phyloP scores from a whole-genome alignment of 2,797 vertebrate genomes.

The Sebastes steindachneri region DNA sequence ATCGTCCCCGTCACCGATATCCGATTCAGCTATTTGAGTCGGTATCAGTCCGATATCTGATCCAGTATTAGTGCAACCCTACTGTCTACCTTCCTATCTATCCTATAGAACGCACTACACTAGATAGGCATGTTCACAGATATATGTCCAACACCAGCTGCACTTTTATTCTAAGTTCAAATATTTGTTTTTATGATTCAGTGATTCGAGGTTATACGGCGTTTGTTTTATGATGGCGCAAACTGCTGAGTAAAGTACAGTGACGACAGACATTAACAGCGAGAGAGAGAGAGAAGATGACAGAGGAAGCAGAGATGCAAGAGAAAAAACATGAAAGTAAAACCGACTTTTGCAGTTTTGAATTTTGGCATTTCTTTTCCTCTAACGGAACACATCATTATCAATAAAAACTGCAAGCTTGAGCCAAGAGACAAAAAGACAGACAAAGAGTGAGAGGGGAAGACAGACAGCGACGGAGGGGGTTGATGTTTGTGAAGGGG shows the following conservation, averaged over 20 bases:
- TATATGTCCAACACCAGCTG: not conserved
- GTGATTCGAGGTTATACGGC: constrained; percentile 46
- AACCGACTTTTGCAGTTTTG: not conserved
- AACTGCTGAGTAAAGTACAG: constrained; percentile 33
- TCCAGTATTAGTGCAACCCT: too few species aligned
- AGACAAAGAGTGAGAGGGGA: constrained; percentile 8
- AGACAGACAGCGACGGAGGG: constrained; percentile 16
- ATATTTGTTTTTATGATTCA: constrained; percentile 68
- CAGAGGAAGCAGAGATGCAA: not conserved
- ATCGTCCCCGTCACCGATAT: accelerated
- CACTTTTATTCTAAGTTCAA: constrained; percentile 41
- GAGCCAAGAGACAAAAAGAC: not conserved
- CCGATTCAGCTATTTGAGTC: too few species aligned
- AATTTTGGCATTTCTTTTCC: not conserved
- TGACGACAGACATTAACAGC: not conserved
- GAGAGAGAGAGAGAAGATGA: not conserved
- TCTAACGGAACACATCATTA: not conserved
- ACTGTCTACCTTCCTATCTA: not conserved
- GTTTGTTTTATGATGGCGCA: constrained; percentile 52
- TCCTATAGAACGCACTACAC: not conserved
- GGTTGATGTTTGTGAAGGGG: constrained; percentile 49
- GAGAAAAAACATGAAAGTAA: not conserved
- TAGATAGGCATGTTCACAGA: not conserved
- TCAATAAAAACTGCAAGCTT: not conserved
- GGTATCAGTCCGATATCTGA: too few species aligned